phyloP scores from a whole-genome alignment of 1,140 invertebrate species.

The Aphidius gifuensis region DNA sequence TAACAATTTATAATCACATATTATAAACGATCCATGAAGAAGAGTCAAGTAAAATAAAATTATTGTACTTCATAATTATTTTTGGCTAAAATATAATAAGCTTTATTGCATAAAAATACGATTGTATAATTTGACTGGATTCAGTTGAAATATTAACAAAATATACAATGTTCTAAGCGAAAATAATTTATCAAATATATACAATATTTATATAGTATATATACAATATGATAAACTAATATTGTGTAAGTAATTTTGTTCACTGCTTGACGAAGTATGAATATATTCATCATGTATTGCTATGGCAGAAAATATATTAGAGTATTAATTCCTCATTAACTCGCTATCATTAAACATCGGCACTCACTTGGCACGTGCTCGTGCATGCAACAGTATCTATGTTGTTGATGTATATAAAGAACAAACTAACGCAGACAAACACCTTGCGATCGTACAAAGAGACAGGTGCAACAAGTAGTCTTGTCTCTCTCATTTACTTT shows the following conservation, averaged over 20 bases:
- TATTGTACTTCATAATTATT: no score
- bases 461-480: slow-evolving; percentile 37
- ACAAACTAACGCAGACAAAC: slow-evolving; percentile 18
- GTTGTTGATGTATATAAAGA: slow-evolving; percentile 6
- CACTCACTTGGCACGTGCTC: slow-evolving; percentile 33
- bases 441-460: slow-evolving; percentile 38
- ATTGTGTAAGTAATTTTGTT: no score
- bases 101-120: no score
- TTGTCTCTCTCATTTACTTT: slow-evolving; percentile 3
- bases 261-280: slow-evolving; percentile 2
- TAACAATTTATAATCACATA: slow-evolving; percentile 9
- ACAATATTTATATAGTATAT: no score
- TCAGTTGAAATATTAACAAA: no score
- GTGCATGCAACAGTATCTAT: slow-evolving; percentile 21
- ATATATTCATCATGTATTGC: neutral
- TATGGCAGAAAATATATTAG: slow-evolving; percentile 18
- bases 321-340: slow-evolving; percentile 40
- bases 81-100: no score
- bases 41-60: no score
- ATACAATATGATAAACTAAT: no score
- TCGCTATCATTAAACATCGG: slow-evolving; percentile 38
- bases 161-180: no score
- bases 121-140: no score
- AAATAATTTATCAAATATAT: no score
- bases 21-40: no score